Conservation (phyloP, 2,797 vertebrate genomes). For the Geotria australis region DNA sequence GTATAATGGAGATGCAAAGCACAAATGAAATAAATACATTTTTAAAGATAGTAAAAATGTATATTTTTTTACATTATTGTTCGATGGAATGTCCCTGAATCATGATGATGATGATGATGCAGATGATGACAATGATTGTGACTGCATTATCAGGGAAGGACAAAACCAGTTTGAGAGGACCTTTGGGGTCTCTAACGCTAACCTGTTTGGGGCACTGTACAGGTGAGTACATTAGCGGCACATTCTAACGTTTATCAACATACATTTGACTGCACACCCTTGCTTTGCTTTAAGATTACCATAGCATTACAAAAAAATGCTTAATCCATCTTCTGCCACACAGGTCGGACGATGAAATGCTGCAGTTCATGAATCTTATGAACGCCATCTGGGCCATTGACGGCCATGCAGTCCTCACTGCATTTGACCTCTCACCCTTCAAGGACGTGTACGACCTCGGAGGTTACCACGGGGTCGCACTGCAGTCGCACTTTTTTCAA, state of each 20-base stretch:
- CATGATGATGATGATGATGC: neutral
- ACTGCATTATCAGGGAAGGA: slow-evolving; percentile 12
- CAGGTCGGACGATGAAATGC: slow-evolving; percentile 23
- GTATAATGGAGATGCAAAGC: too few relatives aligned
- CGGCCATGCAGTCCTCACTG: slow-evolving; percentile 16
- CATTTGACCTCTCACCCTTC: slow-evolving; percentile 19
- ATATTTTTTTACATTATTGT: neutral
- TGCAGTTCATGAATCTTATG: slow-evolving; percentile 26
- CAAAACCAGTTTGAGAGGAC: slow-evolving; percentile 26
- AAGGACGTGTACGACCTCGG: slow-evolving; percentile 15
- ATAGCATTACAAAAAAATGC: too few relatives aligned
- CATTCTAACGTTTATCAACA: too few relatives aligned
- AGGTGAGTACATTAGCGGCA: slow-evolving; percentile 7
- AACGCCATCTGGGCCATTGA: slow-evolving; percentile 18
- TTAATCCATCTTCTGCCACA: too few relatives aligned
- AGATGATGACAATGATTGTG: neutral
- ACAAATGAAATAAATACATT: too few relatives aligned
- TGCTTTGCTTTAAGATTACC: too few relatives aligned
- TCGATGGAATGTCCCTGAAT: neutral
- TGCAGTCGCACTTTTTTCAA: too few relatives aligned
- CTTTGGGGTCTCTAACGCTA: slow-evolving; percentile 13
- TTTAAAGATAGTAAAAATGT: neutral
- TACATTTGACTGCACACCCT: too few relatives aligned
- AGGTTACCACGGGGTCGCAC: slow-evolving; percentile 6
- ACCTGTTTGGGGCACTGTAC: slow-evolving; percentile 18